phyloP scores from a whole-genome alignment of 1,140 invertebrate genomes.

The Cyclina sinensis region DNA sequence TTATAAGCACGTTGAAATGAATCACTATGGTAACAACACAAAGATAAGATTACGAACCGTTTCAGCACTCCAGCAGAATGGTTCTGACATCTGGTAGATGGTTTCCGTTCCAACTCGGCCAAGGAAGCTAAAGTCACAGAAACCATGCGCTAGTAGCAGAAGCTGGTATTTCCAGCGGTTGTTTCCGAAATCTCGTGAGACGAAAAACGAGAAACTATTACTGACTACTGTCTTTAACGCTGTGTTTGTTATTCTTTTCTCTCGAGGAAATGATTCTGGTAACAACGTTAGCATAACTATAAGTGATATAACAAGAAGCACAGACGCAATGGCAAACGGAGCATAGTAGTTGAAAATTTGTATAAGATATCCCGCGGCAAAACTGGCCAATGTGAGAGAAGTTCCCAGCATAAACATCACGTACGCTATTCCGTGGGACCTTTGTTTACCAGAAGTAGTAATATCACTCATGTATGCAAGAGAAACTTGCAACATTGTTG shows the following conservation, averaged over 20 bases:
- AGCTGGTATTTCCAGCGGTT: conserved; percentile 58
- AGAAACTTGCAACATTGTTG: conserved; percentile 21
- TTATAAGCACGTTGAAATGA: too few species aligned
- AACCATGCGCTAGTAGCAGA: conserved; percentile 36
- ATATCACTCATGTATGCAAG: conserved; percentile 52
- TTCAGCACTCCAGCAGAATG: conserved; percentile 58
- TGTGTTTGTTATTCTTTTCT: conserved; percentile 24
- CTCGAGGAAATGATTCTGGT: conserved; percentile 42
- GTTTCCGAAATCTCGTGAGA: conserved; percentile 13
- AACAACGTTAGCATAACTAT: conserved; percentile 17
- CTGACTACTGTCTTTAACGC: neutral
- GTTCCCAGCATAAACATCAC: conserved; percentile 32
- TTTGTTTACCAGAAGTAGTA: conserved; percentile 6
- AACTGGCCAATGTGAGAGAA: conserved; percentile 13
- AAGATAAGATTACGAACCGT: neutral
- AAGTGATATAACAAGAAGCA: conserved; percentile 10
- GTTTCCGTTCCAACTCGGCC: conserved; percentile 52
- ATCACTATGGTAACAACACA: too few species aligned
- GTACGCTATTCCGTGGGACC: conserved; percentile 42
- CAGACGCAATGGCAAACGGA: conserved; percentile 20
- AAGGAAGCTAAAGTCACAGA: conserved; percentile 50
- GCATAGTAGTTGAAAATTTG: conserved; percentile 40
- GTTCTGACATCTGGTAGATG: conserved; percentile 46
- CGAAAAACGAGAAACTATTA: conserved; percentile 47
- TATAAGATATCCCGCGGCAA: conserved; percentile 44